A percentile compares a stretch with the other conserved stretches of the same genome.
Evolutionary conservation across 2,888 invertebrate genomes (phyloP).

Genomic region (Perdita meconis): DNA sequence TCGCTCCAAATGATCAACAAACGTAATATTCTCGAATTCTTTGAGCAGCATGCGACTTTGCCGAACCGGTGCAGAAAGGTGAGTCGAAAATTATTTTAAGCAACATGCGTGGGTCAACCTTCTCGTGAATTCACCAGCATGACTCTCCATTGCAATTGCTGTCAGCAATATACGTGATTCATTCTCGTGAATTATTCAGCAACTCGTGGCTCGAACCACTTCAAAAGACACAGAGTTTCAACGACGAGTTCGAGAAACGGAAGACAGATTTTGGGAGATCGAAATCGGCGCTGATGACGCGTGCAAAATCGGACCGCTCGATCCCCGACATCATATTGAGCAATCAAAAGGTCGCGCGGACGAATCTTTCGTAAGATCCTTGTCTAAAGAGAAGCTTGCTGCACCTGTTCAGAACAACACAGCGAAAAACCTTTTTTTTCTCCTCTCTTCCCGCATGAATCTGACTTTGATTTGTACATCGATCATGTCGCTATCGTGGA

Average conservation of each 20-base stretch:
- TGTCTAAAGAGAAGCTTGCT: neutral
- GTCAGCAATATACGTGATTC: neutral
- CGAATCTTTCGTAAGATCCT: conserved; percentile 48
- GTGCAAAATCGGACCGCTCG: conserved; percentile 30
- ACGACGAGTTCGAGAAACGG: neutral
- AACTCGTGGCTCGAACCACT: neutral
- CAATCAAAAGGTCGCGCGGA: conserved; percentile 40
- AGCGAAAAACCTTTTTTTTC: neutral
- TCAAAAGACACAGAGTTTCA: neutral
- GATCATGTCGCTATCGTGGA: conserved; percentile 16
- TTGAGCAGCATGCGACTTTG: too few relatives aligned
- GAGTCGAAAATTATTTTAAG: too few relatives aligned
- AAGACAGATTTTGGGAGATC: neutral
- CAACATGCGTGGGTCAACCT: neutral
- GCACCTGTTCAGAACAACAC: neutral
- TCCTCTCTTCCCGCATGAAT: neutral
- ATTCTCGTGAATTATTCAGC: neutral
- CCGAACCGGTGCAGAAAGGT: too few relatives aligned
- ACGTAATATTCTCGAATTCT: too few relatives aligned
- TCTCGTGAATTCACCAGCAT: neutral
- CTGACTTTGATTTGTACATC: conserved; percentile 34
- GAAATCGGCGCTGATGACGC: conserved; percentile 23
- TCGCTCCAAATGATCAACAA: too few relatives aligned
- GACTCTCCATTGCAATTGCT: neutral
- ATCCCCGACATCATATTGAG: conserved; percentile 34